Percentiles rank a stretch among this genome's conserved stretches.
These are phyloP conservation scores for Poecilus cupreus DNA, from an alignment of 2,888 invertebrate genomes.

Conservation along the genomic window DNA sequence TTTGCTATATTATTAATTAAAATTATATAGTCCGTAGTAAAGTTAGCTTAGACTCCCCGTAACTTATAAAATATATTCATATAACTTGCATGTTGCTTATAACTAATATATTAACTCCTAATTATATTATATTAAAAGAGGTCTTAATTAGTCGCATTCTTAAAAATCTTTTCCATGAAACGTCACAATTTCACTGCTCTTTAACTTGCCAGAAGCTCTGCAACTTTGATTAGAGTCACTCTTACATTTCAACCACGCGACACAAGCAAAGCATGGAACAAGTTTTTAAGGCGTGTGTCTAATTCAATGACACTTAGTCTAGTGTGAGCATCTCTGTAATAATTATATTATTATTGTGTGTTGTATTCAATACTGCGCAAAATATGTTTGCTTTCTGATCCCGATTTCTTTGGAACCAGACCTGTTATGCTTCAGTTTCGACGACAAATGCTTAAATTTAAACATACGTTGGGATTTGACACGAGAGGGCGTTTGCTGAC, in stretches of 20 bases:
- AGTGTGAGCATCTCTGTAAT: slow-evolving; percentile 17
- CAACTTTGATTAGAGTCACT: too few relatives aligned
- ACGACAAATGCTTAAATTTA: slow-evolving; percentile 12
- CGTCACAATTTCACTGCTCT: too few relatives aligned
- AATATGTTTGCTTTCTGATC: slow-evolving; percentile 15
- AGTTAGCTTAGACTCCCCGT: slow-evolving; percentile 27
- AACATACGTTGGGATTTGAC: background rate
- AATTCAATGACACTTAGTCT: background rate
- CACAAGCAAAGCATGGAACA: background rate
- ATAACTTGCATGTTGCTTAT: slow-evolving; percentile 37
- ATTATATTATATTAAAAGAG: slow-evolving; percentile 28
- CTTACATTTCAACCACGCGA: background rate
- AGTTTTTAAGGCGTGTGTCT: background rate
- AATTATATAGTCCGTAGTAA: slow-evolving; percentile 34
- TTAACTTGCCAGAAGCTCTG: too few relatives aligned
- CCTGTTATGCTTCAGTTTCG: slow-evolving; percentile 15
- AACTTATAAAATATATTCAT: slow-evolving; percentile 42
- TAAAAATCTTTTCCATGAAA: background rate
- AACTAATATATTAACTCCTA: slow-evolving; percentile 39
- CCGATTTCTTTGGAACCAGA: slow-evolving; percentile 32
- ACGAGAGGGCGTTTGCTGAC: too few relatives aligned
- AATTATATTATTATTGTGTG: slow-evolving; percentile 38
- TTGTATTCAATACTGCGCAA: background rate
- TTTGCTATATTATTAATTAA: slow-evolving; percentile 44
- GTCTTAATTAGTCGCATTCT: background rate